phyloP scores from a whole-genome alignment of 2,888 invertebrate genomes.

The Drosophila pseudotakahashii region DNA sequence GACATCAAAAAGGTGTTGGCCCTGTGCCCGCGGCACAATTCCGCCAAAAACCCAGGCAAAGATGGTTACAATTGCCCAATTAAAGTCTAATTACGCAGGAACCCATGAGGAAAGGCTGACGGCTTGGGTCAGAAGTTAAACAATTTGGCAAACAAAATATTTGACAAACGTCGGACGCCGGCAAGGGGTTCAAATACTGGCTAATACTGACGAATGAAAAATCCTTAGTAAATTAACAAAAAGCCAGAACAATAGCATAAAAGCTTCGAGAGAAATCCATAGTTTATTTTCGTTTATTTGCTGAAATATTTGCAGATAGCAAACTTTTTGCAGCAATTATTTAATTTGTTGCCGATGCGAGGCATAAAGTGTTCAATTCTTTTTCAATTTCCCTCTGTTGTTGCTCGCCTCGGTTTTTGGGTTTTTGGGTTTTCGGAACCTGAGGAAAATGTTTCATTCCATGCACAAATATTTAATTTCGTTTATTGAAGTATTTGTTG shows the following conservation, averaged over 20 bases:
- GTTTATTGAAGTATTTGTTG: conserved; percentile 71
- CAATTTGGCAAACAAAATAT: conserved; percentile 32
- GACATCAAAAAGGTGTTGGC: conserved; percentile 71
- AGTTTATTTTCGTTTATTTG: conserved; percentile 23
- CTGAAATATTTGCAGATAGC: conserved; percentile 31
- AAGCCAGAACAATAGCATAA: conserved; percentile 1
- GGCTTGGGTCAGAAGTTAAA: conserved; percentile 46
- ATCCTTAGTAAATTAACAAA: not conserved
- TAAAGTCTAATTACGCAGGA: conserved; percentile 60
- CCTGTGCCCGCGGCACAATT: conserved; percentile 48
- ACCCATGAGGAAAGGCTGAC: conserved; percentile 10
- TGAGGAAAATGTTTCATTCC: conserved; percentile 49
- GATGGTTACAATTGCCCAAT: conserved; percentile 60
- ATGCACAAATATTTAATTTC: conserved; percentile 72
- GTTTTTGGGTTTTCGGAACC: too few species aligned
- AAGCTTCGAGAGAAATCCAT: conserved; percentile 17
- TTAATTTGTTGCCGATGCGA: conserved; percentile 50
- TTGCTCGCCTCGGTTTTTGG: not conserved
- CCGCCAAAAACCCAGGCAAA: conserved; percentile 44
- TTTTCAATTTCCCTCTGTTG: conserved; percentile 18
- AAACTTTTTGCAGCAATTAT: conserved; percentile 50
- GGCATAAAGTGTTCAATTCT: conserved; percentile 35
- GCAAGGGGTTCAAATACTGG: not conserved
- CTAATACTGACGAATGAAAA: not conserved
- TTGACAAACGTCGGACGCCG: conserved; percentile 1